Evolutionary conservation across 2,797 vertebrate species (phyloP).

Genomic region (Holocentrus rufus): DNA sequence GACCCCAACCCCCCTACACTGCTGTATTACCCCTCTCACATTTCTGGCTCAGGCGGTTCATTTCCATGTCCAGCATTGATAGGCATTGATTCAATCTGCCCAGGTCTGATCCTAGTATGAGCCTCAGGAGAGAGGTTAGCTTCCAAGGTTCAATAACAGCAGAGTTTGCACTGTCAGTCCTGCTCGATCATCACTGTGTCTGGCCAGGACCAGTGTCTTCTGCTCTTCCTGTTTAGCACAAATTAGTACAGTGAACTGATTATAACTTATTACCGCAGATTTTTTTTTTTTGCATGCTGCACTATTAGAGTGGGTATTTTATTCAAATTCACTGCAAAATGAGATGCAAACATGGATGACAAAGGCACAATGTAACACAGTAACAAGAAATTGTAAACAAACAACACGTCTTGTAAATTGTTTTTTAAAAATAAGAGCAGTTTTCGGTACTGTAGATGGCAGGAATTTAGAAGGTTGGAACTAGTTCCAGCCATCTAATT

Average conservation of each 20-base stretch:
- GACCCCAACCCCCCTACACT: neutral
- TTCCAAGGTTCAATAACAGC: conserved; percentile 54
- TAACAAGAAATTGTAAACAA: no score
- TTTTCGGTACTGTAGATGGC: no score
- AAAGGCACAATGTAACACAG: no score
- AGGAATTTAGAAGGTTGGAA: no score
- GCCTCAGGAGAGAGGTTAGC: conserved; percentile 60
- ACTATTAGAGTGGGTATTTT: conserved; percentile 22
- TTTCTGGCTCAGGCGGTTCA: conserved; percentile 42
- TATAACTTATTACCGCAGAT: conserved; percentile 14
- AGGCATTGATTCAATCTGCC: conserved; percentile 67
- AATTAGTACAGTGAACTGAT: conserved; percentile 30
- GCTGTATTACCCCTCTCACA: conserved; percentile 33
- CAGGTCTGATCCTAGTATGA: conserved; percentile 48
- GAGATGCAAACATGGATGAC: neutral
- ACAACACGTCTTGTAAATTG: no score
- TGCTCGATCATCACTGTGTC: conserved; percentile 60
- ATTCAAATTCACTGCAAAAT: conserved; percentile 41
- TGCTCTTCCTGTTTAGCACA: conserved; percentile 55
- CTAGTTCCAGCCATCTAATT: no score
- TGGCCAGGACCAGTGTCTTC: conserved; percentile 42
- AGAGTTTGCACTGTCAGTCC: conserved; percentile 44
- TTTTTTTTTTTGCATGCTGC: conserved; percentile 11
- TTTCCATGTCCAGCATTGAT: conserved; percentile 68
- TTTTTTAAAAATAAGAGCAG: no score